Percentiles rank a stretch among this genome's conserved stretches.
Evolutionary conservation across 1,140 invertebrate species (phyloP).

Genomic region (Nasonia vitripennis): DNA sequence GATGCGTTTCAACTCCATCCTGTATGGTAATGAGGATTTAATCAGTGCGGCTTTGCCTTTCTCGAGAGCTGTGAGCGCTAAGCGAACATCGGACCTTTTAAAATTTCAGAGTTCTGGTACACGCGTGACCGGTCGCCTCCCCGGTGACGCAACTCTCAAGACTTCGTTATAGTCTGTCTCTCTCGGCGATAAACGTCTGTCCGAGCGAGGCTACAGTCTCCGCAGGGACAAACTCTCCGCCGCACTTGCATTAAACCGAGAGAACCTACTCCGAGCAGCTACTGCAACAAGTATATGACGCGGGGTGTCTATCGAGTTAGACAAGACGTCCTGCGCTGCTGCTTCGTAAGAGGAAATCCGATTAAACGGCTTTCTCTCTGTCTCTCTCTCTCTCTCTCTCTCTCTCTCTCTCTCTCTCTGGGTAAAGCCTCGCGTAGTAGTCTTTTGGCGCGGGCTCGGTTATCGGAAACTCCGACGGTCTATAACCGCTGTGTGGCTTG

Average conservation of each 20-base stretch:
- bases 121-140: neutral
- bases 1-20: neutral
- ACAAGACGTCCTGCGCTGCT: neutral
- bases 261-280: neutral
- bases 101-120: no score
- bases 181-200: neutral
- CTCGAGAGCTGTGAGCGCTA: no score
- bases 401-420: neutral
- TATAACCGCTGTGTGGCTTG: neutral
- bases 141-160: neutral
- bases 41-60: neutral
- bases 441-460: neutral
- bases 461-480: neutral
- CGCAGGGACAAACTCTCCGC: neutral
- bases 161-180: neutral
- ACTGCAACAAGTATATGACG: conserved; percentile 1
- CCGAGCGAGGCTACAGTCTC: no score
- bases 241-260: neutral
- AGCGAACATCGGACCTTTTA: no score
- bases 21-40: neutral
- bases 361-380: neutral
- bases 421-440: neutral
- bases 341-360: neutral
- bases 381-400: neutral
- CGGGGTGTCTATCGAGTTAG: conserved; percentile 6